Evolutionary conservation across 1,140 invertebrate genomes (phyloP).

Genomic region (Eurosta solidaginis): DNA sequence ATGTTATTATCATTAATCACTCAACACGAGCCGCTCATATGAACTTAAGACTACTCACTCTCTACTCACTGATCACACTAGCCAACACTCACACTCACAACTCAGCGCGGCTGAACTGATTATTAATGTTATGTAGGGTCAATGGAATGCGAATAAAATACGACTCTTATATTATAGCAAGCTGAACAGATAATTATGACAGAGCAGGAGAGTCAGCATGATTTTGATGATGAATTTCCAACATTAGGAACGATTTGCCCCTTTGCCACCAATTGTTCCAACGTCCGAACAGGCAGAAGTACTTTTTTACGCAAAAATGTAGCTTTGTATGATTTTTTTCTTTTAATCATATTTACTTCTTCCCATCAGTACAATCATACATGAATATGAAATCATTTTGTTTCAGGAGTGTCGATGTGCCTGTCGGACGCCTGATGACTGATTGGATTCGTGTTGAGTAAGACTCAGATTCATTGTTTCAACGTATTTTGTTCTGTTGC

Average conservation of each 20-base stretch:
- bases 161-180: neutral
- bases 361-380: neutral
- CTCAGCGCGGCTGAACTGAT: neutral
- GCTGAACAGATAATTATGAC: conserved; percentile 28
- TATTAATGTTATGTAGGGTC: conserved; percentile 20
- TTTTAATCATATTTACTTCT: neutral
- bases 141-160: conserved; percentile 6
- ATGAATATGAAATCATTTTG: neutral
- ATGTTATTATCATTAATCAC: conserved; percentile 31
- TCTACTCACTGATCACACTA: neutral
- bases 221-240: conserved; percentile 24
- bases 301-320: neutral
- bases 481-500: neutral
- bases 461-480: neutral
- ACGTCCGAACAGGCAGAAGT: neutral
- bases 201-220: conserved; percentile 29
- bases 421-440: conserved; percentile 1
- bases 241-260: neutral
- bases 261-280: neutral
- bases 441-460: conserved; percentile 7
- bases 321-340: neutral
- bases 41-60: neutral
- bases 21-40: conserved; percentile 20
- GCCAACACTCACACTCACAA: neutral
- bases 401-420: conserved; percentile 15